Conservation (phyloP, 2,113 vertebrate species). For the Blennius ocellaris region DNA sequence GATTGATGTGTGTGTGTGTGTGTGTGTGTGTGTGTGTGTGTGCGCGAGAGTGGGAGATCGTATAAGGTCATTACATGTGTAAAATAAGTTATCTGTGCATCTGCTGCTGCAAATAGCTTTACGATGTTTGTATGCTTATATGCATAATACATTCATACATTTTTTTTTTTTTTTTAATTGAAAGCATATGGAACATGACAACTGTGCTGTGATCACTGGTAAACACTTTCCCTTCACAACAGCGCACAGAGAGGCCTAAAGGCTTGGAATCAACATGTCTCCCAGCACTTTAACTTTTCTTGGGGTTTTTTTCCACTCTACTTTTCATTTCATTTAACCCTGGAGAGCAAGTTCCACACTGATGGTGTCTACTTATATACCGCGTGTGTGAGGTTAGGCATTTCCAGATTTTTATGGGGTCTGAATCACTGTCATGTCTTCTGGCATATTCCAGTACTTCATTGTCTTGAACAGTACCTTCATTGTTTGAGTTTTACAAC, state of each 20-base stretch:
- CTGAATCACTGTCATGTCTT: too few relatives aligned
- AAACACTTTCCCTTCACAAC: slow-evolving; percentile 25
- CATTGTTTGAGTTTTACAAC: too few relatives aligned
- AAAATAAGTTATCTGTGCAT: slow-evolving; percentile 3
- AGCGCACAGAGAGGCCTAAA: neutral
- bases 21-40: too few relatives aligned
- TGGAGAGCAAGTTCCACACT: neutral
- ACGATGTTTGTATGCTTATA: neutral
- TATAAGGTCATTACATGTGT: neutral
- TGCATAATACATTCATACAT: neutral
- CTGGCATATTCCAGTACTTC: too few relatives aligned
- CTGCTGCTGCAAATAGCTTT: slow-evolving; percentile 12
- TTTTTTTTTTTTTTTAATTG: slow-evolving; percentile 2
- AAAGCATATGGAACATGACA: slow-evolving; percentile 31
- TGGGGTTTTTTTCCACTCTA: neutral
- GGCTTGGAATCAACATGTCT: slow-evolving; percentile 23
- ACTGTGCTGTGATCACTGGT: slow-evolving; percentile 12
- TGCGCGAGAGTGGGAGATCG: too few relatives aligned
- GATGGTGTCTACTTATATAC: slow-evolving; percentile 3
- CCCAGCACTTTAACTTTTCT: neutral
- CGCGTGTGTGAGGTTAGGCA: slow-evolving; percentile 6
- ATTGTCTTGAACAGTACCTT: too few relatives aligned
- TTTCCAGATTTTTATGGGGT: neutral
- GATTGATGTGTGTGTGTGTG: neutral
- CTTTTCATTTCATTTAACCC: neutral